phyloP scores from a whole-genome alignment of 2,888 invertebrate species.

The Tetranychus piercei region DNA sequence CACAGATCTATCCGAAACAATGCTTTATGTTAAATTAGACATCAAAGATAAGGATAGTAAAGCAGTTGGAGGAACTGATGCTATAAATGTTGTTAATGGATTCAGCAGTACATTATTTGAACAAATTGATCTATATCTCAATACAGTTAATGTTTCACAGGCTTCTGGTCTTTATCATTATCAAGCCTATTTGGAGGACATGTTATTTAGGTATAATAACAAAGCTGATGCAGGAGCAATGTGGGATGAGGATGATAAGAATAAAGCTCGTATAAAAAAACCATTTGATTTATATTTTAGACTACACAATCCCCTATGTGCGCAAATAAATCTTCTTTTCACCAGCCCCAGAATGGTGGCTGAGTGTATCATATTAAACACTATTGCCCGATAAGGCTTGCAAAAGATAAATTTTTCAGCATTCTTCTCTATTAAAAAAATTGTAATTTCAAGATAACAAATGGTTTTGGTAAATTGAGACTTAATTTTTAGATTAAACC shows the following conservation, averaged over 20 bases:
- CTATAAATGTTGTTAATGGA: background rate
- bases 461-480: no score
- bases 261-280: background rate
- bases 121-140: background rate
- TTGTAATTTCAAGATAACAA: no score
- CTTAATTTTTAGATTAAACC: no score
- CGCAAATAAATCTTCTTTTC: background rate
- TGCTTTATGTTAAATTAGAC: background rate
- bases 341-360: no score
- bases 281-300: background rate
- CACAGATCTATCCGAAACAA: background rate
- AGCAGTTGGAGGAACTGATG: background rate
- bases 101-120: background rate
- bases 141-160: background rate
- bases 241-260: background rate
- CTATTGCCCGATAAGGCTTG: no score
- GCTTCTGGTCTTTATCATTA: background rate
- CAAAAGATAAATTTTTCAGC: no score
- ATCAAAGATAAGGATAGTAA: background rate
- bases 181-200: background rate
- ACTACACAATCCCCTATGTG: background rate
- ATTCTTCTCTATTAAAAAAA: no score
- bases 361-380: no score
- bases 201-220: background rate
- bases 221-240: background rate